Percentiles rank a stretch among this genome's conserved stretches.
These are phyloP conservation scores for Salarias fasciatus DNA, from an alignment of 2,797 vertebrate genomes.

Conservation along the genomic window DNA sequence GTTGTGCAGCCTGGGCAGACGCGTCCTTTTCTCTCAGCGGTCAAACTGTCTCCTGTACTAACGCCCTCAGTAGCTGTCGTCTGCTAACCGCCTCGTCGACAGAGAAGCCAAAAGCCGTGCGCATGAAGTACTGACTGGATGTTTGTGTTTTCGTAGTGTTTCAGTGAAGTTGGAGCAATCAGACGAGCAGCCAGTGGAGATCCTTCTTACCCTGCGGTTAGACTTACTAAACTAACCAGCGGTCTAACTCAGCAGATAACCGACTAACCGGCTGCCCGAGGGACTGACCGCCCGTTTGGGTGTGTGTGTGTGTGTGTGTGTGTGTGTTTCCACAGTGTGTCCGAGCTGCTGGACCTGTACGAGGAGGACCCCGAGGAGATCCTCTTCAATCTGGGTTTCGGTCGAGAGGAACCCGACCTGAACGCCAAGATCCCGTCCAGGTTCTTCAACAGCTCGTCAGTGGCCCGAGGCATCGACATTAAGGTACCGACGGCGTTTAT, in stretches of 20 bases:
- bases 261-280: not conserved
- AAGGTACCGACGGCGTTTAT: conserved; percentile 74
- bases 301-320: conserved; percentile 27
- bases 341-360: conserved; percentile 95
- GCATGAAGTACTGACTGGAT: conserved; percentile 37
- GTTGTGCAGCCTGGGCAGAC: too few relatives aligned
- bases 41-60: conserved; percentile 2
- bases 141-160: conserved; percentile 79
- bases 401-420: conserved; percentile 94
- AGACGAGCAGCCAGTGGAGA: conserved; percentile 89
- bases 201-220: conserved; percentile 86
- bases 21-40: too few relatives aligned
- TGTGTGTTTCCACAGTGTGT: conserved; percentile 85
- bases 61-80: conserved; percentile 5
- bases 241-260: conserved; percentile 40
- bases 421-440: conserved; percentile 93
- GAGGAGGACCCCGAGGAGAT: conserved; percentile 98
- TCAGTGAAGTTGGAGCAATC: conserved; percentile 90
- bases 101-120: too few relatives aligned
- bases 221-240: conserved; percentile 48
- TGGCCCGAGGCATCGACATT: conserved; percentile 95
- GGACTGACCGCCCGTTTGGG: not conserved
- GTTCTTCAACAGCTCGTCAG: conserved; percentile 91
- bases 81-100: not conserved
- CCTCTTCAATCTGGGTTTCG: conserved; percentile 97